Percentiles rank a stretch among this genome's conserved stretches.
Evolutionary conservation across 2,888 invertebrate species (phyloP).

Genomic region (Pemphredon lugubris): DNA sequence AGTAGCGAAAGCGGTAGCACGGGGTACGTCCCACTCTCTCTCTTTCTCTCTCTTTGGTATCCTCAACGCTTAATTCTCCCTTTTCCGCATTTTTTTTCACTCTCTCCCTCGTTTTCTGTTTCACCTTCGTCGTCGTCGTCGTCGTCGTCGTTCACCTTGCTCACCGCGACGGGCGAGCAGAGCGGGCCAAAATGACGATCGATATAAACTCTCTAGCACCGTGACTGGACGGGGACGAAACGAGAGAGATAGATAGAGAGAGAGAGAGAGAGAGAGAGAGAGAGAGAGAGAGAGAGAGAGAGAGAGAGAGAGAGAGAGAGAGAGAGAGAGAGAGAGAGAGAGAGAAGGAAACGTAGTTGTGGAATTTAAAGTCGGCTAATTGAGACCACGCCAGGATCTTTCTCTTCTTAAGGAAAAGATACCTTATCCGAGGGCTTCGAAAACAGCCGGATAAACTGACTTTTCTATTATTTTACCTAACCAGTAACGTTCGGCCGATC

Average conservation of each 20-base stretch:
- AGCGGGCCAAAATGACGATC: conserved; percentile 33
- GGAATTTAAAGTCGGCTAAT: conserved; percentile 56
- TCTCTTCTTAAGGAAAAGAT: conserved; percentile 10
- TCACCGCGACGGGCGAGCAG: background rate
- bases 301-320: conserved; percentile 11
- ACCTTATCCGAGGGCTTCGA: conserved; percentile 10
- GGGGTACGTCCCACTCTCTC: no score
- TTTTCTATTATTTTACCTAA: no score
- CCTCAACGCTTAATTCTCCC: conserved; percentile 26
- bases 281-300: conserved; percentile 12
- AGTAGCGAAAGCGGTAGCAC: background rate
- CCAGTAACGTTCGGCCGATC: no score
- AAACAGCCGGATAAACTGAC: conserved; percentile 12
- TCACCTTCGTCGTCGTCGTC: conserved; percentile 2
- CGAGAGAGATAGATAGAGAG: conserved; percentile 10
- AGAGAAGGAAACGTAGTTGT: conserved; percentile 22
- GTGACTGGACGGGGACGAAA: conserved; percentile 19
- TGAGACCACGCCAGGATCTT: conserved; percentile 48
- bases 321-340: conserved; percentile 18
- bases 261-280: conserved; percentile 19
- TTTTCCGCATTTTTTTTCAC: conserved; percentile 4
- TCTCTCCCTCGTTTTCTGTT: background rate
- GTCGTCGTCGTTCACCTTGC: conserved; percentile 26
- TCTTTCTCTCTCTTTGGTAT: conserved; percentile 15
- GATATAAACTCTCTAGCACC: conserved; percentile 22